phyloP scores from a whole-genome alignment of 2,113 vertebrate species.

The Athene noctua region DNA sequence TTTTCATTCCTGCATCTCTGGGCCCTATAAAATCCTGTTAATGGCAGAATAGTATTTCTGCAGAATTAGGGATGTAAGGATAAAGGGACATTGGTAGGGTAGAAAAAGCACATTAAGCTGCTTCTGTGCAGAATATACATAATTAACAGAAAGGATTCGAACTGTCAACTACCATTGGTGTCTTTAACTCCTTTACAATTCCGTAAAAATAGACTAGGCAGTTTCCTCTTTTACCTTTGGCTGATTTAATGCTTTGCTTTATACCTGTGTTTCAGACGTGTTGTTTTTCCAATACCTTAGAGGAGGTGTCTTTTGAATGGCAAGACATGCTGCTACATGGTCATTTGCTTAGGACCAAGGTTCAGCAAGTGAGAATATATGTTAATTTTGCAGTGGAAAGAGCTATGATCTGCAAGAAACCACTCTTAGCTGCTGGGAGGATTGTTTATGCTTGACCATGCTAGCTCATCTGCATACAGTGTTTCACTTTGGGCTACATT shows the following conservation, averaged over 20 bases:
- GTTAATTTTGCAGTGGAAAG: background rate
- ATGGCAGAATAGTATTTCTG: background rate
- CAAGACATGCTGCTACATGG: background rate
- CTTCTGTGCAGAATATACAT: background rate
- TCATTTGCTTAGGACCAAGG: background rate
- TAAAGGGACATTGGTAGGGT: background rate
- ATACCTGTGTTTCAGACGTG: background rate
- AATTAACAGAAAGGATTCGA: constrained; percentile 2
- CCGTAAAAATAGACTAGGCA: background rate
- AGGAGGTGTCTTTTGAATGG: background rate
- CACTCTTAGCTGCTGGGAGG: background rate
- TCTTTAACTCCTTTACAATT: background rate
- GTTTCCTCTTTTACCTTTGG: background rate
- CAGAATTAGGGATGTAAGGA: background rate
- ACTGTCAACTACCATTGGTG: background rate
- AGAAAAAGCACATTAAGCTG: constrained; percentile 2
- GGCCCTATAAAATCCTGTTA: constrained; percentile 39
- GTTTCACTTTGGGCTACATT: background rate
- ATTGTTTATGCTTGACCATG: background rate
- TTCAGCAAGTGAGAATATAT: background rate
- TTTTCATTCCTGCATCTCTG: background rate
- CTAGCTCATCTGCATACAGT: background rate
- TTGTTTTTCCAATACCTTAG: background rate
- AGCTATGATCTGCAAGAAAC: background rate
- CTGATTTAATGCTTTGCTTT: background rate